Base-by-base conservation (phyloP, 2,888 invertebrate genomes). In the Diaphora mendica region DNA sequence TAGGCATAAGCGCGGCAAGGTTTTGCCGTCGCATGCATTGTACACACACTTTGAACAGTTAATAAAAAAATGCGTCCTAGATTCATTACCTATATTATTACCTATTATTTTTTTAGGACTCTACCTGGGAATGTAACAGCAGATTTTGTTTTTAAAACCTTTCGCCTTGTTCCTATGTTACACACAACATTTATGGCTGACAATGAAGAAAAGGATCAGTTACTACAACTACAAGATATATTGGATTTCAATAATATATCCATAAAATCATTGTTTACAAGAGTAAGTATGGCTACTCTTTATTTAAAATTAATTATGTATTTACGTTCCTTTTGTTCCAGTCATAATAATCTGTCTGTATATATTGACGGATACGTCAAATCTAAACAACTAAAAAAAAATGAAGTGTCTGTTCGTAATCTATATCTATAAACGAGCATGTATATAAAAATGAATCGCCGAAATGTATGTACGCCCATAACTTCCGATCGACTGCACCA, bases 201-300 rank as follows among this genome's bases (percentile, higher is more conserved):
- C 2, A 59, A 77, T 0, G 75, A 84, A 5, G 90, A 92, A 71
- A 91, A 86, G 77, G 77, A 82, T 15, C 82, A 88, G 35, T 82
- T 95, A 9, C 20, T 72, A 0, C 73, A 70, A 17, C 80, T 96
- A 8, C 96, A 96, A 81, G 78, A 82, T 2, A 84, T 94, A 35
- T 80, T 96, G 75, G 93, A 95, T 44, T 73, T 88, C 1, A 95
- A 96, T 77, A 88, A 90, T 26, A 88, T 95, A 3, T 79, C 90
- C 0, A 82, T 93, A 9, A 88, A 90, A 3, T 44, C 70, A 0
- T 81, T 95, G 42, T 92, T 94, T 71, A 79, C 71, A 74, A 81
- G 70, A 69, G 95, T 95, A 82, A 90, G 90, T 86, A 66, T 39
- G 17, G 5, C 9, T 48, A 44, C 17, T 3, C 7, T 48, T 17